Base-by-base conservation (phyloP, 92 coral and sea anemone genomes). In the Hydrozoanthus gracilis region DNA sequence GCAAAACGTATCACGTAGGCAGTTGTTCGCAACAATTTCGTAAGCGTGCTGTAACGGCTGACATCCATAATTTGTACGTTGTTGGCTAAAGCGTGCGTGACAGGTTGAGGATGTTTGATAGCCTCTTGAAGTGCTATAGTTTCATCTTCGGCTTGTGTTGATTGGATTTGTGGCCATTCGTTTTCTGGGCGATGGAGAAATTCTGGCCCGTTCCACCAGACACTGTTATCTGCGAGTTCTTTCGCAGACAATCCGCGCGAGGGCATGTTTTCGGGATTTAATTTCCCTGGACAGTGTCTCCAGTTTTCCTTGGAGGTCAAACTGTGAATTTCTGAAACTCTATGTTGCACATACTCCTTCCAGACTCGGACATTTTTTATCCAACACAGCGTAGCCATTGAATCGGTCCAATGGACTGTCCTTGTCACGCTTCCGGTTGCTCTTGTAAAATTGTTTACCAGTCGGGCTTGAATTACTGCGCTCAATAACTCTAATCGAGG, bases 401-500 rank as follows among this genome's bases (percentile, higher is more conserved):
- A 88, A 69, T 88, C 94, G 13, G 86, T 80, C 79, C 61, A 74
- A 74, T 50, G 79, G 11, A 17, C 47, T 48, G 62, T 74, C 50
- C 61, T 74, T 74, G 62, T 45, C 50, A 6, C 79, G 17, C 7
- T 74, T 51, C 58, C 61, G 60, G 61, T 73, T 73, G 79, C 39
- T 35, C 47, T 87, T 77, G 18, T 67, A 50, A 86, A 62, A 35
- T 84, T 71, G 85, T 85, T 82, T 2, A 84, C 90, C 8, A 92
- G 89, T 64, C 90, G 86, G 8, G 93, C 89, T n/a, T 87, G 87
- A 66, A 90, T 86, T 12, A 88, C 56, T 13, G 93, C 93, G 49
- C 92, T 93, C 12, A 91, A 71, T 84, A 91, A 71, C 83, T 91
- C 93, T 67, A 88, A 86, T n/a, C 94, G 82, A 11, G 98, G 95